Conservation (phyloP, 2,888 invertebrate species). For the Orthosia cruda region DNA sequence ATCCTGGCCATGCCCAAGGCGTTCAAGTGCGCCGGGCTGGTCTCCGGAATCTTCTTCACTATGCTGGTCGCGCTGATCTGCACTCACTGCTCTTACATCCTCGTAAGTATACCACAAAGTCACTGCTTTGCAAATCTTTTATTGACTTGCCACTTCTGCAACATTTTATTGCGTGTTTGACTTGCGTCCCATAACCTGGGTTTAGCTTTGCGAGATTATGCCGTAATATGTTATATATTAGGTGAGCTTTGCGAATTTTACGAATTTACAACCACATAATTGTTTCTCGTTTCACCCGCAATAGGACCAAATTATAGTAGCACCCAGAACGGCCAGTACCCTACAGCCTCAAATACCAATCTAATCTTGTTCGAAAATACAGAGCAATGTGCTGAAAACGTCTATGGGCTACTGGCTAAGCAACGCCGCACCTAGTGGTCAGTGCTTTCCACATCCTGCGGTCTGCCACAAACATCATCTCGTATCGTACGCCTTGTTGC, state of each 20-base stretch:
- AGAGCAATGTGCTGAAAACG: neutral
- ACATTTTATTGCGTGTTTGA: neutral
- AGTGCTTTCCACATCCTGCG: neutral
- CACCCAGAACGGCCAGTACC: neutral
- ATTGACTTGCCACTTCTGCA: neutral
- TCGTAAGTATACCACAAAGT: constrained; percentile 86
- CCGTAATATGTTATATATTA: neutral
- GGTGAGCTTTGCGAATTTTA: constrained; percentile 18
- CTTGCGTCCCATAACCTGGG: neutral
- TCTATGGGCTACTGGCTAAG: neutral
- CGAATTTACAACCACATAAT: neutral
- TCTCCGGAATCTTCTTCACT: constrained; percentile 96
- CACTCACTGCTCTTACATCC: constrained; percentile 98
- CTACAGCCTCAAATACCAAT: neutral
- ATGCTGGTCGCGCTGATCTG: constrained; percentile 97
- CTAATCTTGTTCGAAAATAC: neutral
- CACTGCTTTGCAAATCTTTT: constrained; percentile 18
- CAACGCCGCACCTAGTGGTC: neutral
- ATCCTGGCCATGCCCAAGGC: constrained; percentile 98
- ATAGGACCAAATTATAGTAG: neutral
- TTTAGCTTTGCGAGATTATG: constrained; percentile 25
- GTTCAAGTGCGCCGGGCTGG: constrained; percentile 96
- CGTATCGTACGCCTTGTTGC: neutral
- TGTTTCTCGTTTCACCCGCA: neutral
- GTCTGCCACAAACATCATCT: neutral